Percentiles rank a stretch among this genome's conserved stretches.
Conservation (phyloP, 2,888 invertebrate species). For the Glaucopsyche alexis region DNA sequence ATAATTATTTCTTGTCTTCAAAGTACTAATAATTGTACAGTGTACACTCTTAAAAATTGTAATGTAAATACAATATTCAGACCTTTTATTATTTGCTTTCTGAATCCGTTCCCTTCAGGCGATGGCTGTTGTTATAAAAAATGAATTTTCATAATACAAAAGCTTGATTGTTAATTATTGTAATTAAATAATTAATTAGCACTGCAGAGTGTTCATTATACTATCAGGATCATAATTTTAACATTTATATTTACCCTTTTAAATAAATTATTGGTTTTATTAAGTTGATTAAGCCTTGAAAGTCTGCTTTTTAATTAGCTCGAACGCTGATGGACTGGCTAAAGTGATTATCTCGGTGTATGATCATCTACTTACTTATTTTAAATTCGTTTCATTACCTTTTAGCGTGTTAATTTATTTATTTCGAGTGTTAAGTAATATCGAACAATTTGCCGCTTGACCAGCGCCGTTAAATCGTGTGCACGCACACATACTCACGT, state of each 20-base stretch:
- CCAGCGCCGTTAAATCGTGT: too few relatives aligned
- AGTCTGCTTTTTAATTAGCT: slow-evolving; percentile 20
- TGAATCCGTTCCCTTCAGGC: not conserved
- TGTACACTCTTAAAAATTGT: too few relatives aligned
- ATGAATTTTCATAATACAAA: not conserved
- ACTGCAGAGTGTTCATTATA: slow-evolving; percentile 38
- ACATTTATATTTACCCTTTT: slow-evolving; percentile 25
- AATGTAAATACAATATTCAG: too few relatives aligned
- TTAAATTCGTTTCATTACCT: slow-evolving; percentile 16
- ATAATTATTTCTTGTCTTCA: too few relatives aligned
- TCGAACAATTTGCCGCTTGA: too few relatives aligned
- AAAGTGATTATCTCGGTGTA: slow-evolving; percentile 14
- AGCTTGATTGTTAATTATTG: not conserved
- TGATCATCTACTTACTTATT: slow-evolving; percentile 13
- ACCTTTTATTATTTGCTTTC: not conserved
- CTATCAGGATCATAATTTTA: slow-evolving; percentile 43
- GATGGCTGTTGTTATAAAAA: not conserved
- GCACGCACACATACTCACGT: too few relatives aligned
- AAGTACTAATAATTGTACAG: too few relatives aligned
- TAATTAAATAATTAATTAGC: not conserved
- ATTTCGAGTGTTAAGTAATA: not conserved
- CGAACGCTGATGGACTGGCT: not conserved
- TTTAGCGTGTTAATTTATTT: not conserved
- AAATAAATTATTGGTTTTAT: slow-evolving; percentile 40
- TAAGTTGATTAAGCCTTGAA: slow-evolving; percentile 32